Base-by-base conservation (phyloP, 37 sponge, comb jelly and placozoan genomes). In the Hormiphora californensis region DNA sequence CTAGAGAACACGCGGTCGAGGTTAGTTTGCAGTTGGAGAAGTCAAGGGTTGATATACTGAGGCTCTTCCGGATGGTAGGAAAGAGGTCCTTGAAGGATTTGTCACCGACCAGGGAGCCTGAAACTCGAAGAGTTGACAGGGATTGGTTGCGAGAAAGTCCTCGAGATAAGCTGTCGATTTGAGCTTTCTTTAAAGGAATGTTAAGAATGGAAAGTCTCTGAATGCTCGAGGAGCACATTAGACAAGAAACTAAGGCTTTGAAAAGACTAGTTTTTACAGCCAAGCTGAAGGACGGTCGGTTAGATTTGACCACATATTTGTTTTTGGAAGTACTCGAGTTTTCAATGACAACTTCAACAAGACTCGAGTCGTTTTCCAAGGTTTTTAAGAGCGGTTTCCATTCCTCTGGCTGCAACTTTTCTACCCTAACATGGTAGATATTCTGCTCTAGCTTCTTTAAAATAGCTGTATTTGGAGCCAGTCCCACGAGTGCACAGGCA, bases 331-430 rank as follows among this genome's bases (percentile, higher is more conserved):
- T 22, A 73, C 3, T 12, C 1, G 81, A 28, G 23, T n/a, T 19
- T 41, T 73, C 81, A 36, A 73, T 27, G 9, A 73, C 43, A 40
- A 73, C 23, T 15, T 73, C 81, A 36, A 36, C 7, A 7, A 73
- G 35, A 21, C 46, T 43, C 17, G 81, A 73, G 25, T 73, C 43
- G 27, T 73, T 73, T 40, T 73, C 81, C 46, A 73, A 73, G 12
- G 17, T n/a, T 19, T 73, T 73, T 4, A 73, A 43, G 27, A 73
- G 40, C 21, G 81, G 81, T 73, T 38, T 73, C 81, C 81, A 73
- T 41, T 73, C 81, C 22, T 73, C 81, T 32, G 81, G 81, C 81
- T 73, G 81, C 12, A 73, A 22, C 38, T 73, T 73, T 22, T 36
- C 81, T 43, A 73, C 23, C 46, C 35, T 73, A 19, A 73, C 46